Percentiles rank a stretch among this genome's conserved stretches.
These are phyloP conservation scores for Polyommatus icarus DNA, from an alignment of 2,888 invertebrate species.

Conservation along the genomic window DNA sequence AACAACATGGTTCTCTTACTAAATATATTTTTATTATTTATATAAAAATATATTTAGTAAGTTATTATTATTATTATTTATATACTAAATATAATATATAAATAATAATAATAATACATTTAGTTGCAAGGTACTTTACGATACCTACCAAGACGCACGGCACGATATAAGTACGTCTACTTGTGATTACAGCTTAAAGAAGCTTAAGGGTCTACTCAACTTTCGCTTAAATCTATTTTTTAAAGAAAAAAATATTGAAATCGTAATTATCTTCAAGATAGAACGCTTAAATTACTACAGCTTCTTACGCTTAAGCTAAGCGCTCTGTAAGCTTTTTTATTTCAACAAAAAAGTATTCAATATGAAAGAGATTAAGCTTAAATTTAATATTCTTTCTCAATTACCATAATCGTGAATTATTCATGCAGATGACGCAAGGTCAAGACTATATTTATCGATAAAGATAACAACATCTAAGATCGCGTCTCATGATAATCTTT, in stretches of 20 bases:
- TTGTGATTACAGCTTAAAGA: too few species aligned
- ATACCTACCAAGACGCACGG: too few species aligned
- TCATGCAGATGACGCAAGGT: not conserved
- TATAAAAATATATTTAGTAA: too few species aligned
- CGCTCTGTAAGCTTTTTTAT: not conserved
- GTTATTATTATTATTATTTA: too few species aligned
- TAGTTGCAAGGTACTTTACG: too few species aligned
- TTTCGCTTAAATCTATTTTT: not conserved
- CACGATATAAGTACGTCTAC: too few species aligned
- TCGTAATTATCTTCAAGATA: not conserved
- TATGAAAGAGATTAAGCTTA: not conserved
- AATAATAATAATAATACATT: too few species aligned
- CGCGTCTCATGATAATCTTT: not conserved
- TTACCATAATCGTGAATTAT: constrained; percentile 3
- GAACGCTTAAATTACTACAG: not conserved
- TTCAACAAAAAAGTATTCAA: not conserved
- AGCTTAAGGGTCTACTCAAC: too few species aligned
- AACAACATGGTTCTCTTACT: too few species aligned
- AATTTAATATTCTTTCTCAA: not conserved
- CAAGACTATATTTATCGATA: not conserved
- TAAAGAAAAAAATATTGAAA: not conserved
- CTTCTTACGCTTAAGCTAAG: not conserved
- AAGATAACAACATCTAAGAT: not conserved
- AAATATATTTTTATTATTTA: too few species aligned
- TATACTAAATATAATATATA: too few species aligned